Evolutionary conservation across 2,113 vertebrate species (phyloP).

Genomic region (Aramus guarauna): DNA sequence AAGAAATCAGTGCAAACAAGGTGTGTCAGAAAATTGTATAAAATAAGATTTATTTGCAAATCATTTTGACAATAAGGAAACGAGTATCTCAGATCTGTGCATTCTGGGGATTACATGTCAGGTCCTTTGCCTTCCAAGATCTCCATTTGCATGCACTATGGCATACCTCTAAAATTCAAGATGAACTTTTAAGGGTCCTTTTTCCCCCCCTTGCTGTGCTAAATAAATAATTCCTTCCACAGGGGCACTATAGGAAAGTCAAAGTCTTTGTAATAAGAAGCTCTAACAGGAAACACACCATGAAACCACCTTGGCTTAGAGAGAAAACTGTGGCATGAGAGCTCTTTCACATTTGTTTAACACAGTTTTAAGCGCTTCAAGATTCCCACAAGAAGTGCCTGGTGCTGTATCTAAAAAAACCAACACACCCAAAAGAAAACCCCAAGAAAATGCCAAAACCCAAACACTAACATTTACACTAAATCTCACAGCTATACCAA

Average conservation of each 20-base stretch:
- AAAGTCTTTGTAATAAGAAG: neutral
- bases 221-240: neutral
- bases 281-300: neutral
- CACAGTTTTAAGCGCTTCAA: neutral
- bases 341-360: neutral
- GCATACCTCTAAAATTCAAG: neutral
- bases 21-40: slow-evolving; percentile 24
- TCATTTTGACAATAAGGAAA: slow-evolving; percentile 22
- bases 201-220: neutral
- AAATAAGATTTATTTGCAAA: slow-evolving; percentile 64
- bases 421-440: neutral
- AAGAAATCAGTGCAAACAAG: neutral
- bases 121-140: neutral
- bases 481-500: neutral
- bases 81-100: neutral
- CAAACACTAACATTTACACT: neutral
- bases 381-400: neutral
- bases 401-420: neutral
- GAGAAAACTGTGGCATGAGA: neutral
- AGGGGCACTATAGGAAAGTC: neutral
- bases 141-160: neutral
- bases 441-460: neutral
- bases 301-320: neutral
- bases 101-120: neutral
- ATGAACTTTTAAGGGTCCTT: neutral